A percentile compares a stretch with the other conserved stretches of the same genome.
phyloP scores from a whole-genome alignment of 2,113 vertebrate genomes.

The Saccopteryx bilineata region DNA sequence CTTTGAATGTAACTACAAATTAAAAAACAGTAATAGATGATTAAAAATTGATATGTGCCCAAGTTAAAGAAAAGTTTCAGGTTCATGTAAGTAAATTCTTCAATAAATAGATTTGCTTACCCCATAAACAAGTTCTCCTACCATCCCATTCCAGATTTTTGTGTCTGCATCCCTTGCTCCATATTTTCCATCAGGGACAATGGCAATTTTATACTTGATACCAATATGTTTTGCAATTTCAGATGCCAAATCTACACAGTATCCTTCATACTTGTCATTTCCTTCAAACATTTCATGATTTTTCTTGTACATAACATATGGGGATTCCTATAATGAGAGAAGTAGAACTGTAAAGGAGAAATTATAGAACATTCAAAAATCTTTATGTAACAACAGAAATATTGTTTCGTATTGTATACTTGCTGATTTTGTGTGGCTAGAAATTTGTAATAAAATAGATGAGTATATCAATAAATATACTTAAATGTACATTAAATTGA shows the following conservation, averaged over 20 bases:
- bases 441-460: conserved; percentile 66
- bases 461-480: conserved; percentile 37
- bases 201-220: conserved; percentile 99
- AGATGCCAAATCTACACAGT: conserved; percentile 99
- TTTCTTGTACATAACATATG: conserved; percentile 99
- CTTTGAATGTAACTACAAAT: conserved; percentile 23
- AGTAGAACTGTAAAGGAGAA: conserved; percentile 90
- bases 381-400: conserved; percentile 67
- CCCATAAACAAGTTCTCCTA: conserved; percentile 99
- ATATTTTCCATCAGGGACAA: conserved; percentile 99
- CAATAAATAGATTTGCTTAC: conserved; percentile 92
- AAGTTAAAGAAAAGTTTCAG: conserved; percentile 23
- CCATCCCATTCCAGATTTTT: conserved; percentile 99
- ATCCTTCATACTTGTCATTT: conserved; percentile 98
- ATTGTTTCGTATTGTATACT: conserved; percentile 52
- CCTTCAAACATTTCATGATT: conserved; percentile 99
- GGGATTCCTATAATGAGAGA: conserved; percentile 97
- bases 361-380: conserved; percentile 79
- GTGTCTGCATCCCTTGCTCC: conserved; percentile 99
- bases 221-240: conserved; percentile 99
- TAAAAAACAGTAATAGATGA: not conserved
- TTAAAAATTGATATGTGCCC: not conserved
- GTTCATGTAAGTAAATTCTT: conserved; percentile 78
- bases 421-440: conserved; percentile 69
- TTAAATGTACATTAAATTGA: not conserved